These are phyloP conservation scores for Barbus barbus DNA, from an alignment of 2,113 vertebrate genomes.

Conservation along the genomic window DNA sequence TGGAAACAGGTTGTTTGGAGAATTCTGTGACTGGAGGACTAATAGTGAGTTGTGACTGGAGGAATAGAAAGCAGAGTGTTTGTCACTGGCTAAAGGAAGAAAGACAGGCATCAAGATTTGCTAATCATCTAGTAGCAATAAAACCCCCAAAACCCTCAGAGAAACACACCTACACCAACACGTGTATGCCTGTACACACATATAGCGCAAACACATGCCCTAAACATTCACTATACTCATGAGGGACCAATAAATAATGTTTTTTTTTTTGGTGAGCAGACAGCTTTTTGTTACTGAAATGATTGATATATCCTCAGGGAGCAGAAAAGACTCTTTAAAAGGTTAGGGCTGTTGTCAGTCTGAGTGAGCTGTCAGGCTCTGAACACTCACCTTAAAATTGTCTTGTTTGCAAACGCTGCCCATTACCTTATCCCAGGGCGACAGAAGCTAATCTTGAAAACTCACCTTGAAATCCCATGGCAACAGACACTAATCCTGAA, in stretches of 20 bases:
- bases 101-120: background rate
- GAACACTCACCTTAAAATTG: conserved; percentile 22
- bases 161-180: background rate
- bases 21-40: background rate
- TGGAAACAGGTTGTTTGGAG: background rate
- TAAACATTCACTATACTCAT: conserved; percentile 23
- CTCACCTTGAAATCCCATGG: conserved; percentile 21
- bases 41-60: conserved; percentile 8
- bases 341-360: conserved; percentile 26
- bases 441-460: conserved; percentile 18
- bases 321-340: conserved; percentile 2
- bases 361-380: conserved; percentile 17
- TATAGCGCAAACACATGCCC: background rate
- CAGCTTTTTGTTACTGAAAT: conserved; percentile 18
- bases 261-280: background rate
- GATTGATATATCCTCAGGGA: conserved; percentile 25
- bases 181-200: conserved; percentile 1
- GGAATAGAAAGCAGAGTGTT: background rate
- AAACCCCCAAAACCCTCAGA: background rate
- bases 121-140: background rate
- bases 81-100: background rate
- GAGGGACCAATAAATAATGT: background rate
- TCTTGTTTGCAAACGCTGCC: background rate
- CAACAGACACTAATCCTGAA: conserved; percentile 11
- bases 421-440: background rate